Evolutionary conservation across 1,140 invertebrate species (phyloP).

Genomic region (Nylanderia fulva): DNA sequence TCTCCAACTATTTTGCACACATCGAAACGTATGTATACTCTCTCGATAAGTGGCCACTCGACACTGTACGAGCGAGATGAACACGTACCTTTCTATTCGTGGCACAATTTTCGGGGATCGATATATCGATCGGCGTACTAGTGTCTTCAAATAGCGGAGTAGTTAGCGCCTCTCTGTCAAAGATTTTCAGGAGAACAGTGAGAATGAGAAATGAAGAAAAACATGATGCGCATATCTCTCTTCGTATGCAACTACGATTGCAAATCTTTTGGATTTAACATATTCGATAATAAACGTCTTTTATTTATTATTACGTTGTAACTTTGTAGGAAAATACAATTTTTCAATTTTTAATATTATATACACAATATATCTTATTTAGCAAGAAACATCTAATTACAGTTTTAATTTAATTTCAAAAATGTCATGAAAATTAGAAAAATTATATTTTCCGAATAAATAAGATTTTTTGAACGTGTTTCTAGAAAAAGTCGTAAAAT

Average conservation of each 20-base stretch:
- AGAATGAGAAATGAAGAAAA: conserved; percentile 23
- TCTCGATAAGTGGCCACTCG: conserved; percentile 77
- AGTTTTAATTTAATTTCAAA: neutral
- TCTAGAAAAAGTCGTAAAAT: neutral
- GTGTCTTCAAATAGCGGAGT: conserved; percentile 79
- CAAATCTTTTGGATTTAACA: neutral
- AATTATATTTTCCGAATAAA: neutral
- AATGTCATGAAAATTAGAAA: too few relatives aligned
- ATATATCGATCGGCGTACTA: conserved; percentile 80
- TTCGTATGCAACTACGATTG: neutral
- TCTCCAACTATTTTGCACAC: conserved; percentile 57
- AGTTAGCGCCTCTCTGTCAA: conserved; percentile 74
- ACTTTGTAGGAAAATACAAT: neutral
- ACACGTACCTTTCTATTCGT: conserved; percentile 79
- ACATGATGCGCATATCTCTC: neutral
- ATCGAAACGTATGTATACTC: conserved; percentile 77
- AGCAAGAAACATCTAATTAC: too few relatives aligned
- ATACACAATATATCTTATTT: too few relatives aligned
- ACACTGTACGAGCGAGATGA: conserved; percentile 70
- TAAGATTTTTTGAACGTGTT: neutral
- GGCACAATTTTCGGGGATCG: conserved; percentile 84
- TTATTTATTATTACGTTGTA: neutral
- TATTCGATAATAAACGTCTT: neutral
- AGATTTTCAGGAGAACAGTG: conserved; percentile 57
- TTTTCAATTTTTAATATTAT: too few relatives aligned